Evolutionary conservation across 2,113 vertebrate species (phyloP), one percentile per base, ranked within the genome.

Genomic region (Poicephalus meyeri): DNA sequence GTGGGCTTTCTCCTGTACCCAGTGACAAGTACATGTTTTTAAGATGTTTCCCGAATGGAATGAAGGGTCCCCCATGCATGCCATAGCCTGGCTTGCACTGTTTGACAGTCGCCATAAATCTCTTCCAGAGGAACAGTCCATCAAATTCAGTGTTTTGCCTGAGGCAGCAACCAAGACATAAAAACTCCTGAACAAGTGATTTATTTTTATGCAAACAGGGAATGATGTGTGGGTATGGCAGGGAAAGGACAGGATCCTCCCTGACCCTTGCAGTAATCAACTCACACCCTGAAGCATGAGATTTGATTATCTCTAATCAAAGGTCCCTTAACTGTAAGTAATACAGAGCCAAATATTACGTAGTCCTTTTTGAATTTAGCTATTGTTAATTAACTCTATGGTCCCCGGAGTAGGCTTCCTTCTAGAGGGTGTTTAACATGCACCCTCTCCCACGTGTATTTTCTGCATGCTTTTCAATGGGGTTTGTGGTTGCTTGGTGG

Each of bases 181-280:
- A 41, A 41, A 33, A 14, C 49, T 64, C 42, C 76, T 4, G 3
- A 50, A 60, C 13, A n/a, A 24, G 58, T 7, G 10, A 16, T 42
- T 52, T 66, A 49, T 42, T 56, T 61, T 52, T 16, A 56, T 58
- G 25, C 21, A 26, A 60, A 37, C 4, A 18, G 16, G 5, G 31
- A 80, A 29, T 0, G 9, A 37, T 7, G 25, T 13, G 41, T 12
- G 58, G 23, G 14, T 9, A 26, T 0, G 0, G 53, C 29, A 35
- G 74, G 31, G 44, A 35, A 28, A 47, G 71, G 50, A 21, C 12
- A 64, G 61, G 44, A 35, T 80, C 68, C n/a, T 68, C 64, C 65
- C 85, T n/a, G 55, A 55, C 52, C 70, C 71, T 31, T 31, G 15
- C 44, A 33, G 50, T 68, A 47, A 88, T 44, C 77, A 63, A 15